Conservation (phyloP, 2,797 vertebrate species). For the Poecilia velifera region DNA sequence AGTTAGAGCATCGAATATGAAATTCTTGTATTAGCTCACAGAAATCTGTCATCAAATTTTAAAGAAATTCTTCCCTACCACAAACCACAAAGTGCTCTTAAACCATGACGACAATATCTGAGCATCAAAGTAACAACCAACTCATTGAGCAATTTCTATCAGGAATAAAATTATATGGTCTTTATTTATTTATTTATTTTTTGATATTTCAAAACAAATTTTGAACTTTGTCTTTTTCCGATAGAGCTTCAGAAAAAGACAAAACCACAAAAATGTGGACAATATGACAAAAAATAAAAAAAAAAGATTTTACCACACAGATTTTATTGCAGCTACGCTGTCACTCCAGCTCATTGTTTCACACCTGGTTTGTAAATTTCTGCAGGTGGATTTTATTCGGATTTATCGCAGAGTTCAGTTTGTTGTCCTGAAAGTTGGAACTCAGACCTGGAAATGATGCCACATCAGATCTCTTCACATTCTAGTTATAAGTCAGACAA, state of each 20-base stretch:
- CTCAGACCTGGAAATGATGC: neutral
- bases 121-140: neutral
- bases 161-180: neutral
- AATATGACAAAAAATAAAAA: neutral
- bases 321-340: neutral
- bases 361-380: neutral
- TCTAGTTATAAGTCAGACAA: neutral
- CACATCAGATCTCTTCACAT: neutral
- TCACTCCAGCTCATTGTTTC: neutral
- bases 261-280: neutral
- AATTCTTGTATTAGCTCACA: slow-evolving; percentile 15
- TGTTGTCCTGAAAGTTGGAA: neutral
- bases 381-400: neutral
- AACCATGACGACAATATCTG: slow-evolving; percentile 18
- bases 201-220: neutral
- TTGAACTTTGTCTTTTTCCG: neutral
- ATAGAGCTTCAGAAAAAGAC: neutral
- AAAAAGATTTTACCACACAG: neutral
- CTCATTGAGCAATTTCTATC: neutral
- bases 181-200: neutral
- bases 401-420: neutral
- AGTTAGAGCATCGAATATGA: neutral
- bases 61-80: slow-evolving; percentile 12
- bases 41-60: neutral
- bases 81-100: slow-evolving; percentile 11